phyloP scores from a whole-genome alignment of 2,113 vertebrate genomes.

The Corythoichthys intestinalis region DNA sequence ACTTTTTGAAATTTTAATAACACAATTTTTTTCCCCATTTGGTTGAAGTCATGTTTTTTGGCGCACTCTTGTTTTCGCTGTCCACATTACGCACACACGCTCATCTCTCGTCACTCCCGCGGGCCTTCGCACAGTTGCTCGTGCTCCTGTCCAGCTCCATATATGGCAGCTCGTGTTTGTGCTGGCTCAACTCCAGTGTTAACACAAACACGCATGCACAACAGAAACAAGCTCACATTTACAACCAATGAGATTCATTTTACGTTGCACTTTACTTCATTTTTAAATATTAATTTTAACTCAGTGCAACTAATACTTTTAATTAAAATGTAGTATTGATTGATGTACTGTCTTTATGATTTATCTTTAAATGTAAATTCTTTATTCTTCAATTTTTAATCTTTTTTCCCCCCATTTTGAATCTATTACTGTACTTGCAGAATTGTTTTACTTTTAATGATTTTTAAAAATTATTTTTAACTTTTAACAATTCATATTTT shows the following conservation, averaged over 20 bases:
- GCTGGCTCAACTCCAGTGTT: constrained; percentile 68
- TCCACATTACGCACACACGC: constrained; percentile 2
- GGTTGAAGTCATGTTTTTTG: constrained; percentile 42
- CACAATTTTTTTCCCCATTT: neutral
- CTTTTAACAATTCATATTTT: too few relatives aligned
- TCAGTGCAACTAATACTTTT: too few relatives aligned
- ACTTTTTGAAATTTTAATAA: constrained; percentile 24
- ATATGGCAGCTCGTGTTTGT: constrained; percentile 75
- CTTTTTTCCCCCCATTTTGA: too few relatives aligned
- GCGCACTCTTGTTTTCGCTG: constrained; percentile 25
- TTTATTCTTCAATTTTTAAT: too few relatives aligned
- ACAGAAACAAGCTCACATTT: constrained; percentile 41
- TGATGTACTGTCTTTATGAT: too few relatives aligned
- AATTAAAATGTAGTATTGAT: too few relatives aligned
- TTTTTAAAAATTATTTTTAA: too few relatives aligned
- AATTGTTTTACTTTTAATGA: too few relatives aligned
- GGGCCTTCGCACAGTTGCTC: constrained; percentile 60
- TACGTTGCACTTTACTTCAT: too few relatives aligned
- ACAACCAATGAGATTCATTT: constrained; percentile 25
- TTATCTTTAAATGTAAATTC: too few relatives aligned
- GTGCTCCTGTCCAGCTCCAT: constrained; percentile 69
- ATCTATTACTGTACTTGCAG: too few relatives aligned
- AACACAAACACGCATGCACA: constrained; percentile 25
- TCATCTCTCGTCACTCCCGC: constrained; percentile 33
- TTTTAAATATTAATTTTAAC: too few relatives aligned